phyloP scores from a whole-genome alignment of 2,113 vertebrate genomes.

The Menura novaehollandiae region DNA sequence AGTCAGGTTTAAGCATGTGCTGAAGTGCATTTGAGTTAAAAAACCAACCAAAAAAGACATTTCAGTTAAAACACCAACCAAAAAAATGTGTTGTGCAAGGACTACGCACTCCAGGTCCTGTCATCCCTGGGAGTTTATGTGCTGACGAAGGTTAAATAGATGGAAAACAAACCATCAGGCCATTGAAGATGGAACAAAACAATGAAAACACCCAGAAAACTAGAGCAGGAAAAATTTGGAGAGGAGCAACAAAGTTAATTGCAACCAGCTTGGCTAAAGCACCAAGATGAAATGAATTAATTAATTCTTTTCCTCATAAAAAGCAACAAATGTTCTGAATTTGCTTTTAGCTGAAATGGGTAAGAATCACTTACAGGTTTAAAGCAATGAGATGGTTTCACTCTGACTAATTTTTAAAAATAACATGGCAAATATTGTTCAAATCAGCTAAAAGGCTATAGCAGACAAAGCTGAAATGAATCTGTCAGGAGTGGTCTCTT shows the following conservation, averaged over 20 bases:
- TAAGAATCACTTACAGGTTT: neutral
- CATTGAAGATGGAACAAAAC: neutral
- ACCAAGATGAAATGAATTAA: neutral
- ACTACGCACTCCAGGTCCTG: neutral
- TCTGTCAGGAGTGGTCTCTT: neutral
- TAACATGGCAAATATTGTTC: neutral
- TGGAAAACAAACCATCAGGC: neutral
- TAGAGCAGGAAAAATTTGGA: neutral
- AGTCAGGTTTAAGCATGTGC: neutral
- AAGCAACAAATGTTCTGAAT: neutral
- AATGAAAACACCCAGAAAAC: neutral
- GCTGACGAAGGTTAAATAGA: neutral
- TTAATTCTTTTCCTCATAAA: neutral
- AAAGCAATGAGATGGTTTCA: neutral
- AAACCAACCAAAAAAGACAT: neutral
- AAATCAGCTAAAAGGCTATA: neutral
- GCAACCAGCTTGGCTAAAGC: neutral
- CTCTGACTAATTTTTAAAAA: neutral
- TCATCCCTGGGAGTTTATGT: neutral
- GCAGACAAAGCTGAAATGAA: neutral
- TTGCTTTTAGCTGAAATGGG: neutral
- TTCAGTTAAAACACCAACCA: neutral
- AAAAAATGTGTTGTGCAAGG: neutral
- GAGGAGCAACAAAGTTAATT: neutral
- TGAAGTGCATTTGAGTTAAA: neutral